phyloP scores from a whole-genome alignment of 1,140 invertebrate genomes.

The Bicyclus anynana region DNA sequence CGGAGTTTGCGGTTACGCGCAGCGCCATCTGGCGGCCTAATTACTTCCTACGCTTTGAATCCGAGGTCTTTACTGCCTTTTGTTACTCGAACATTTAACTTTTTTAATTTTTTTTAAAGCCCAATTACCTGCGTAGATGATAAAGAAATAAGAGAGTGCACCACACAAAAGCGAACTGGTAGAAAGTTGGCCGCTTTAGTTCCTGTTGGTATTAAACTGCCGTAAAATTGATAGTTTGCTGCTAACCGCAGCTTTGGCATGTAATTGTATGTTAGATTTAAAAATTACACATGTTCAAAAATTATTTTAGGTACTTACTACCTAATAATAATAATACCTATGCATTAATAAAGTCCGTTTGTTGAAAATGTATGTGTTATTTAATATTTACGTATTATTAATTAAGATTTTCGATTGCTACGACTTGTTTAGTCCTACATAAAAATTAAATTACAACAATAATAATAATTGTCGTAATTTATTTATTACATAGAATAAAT shows the following conservation, averaged over 20 bases:
- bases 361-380: too few relatives aligned
- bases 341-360: too few relatives aligned
- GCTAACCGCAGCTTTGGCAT: constrained; percentile 39
- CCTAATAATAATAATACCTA: too few relatives aligned
- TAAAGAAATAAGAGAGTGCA: constrained; percentile 66
- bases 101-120: constrained; percentile 42
- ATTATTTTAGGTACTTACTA: background rate
- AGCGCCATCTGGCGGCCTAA: constrained; percentile 63
- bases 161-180: constrained; percentile 47
- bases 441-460: too few relatives aligned
- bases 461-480: too few relatives aligned
- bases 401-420: too few relatives aligned
- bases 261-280: constrained; percentile 3
- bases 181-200: constrained; percentile 53
- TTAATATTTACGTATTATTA: too few relatives aligned
- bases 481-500: too few relatives aligned
- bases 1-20: constrained; percentile 47
- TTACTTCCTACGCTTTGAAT: constrained; percentile 68
- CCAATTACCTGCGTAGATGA: constrained; percentile 51
- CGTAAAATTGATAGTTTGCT: constrained; percentile 56
- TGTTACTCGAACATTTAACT: constrained; percentile 55
- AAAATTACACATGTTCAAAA: background rate
- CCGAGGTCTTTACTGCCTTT: constrained; percentile 35
- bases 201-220: constrained; percentile 46
- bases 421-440: too few relatives aligned